These are phyloP conservation scores for pig (Sus scrofa) DNA, from an alignment of 2,113 vertebrate genomes.

Conservation along the genomic window DNA sequence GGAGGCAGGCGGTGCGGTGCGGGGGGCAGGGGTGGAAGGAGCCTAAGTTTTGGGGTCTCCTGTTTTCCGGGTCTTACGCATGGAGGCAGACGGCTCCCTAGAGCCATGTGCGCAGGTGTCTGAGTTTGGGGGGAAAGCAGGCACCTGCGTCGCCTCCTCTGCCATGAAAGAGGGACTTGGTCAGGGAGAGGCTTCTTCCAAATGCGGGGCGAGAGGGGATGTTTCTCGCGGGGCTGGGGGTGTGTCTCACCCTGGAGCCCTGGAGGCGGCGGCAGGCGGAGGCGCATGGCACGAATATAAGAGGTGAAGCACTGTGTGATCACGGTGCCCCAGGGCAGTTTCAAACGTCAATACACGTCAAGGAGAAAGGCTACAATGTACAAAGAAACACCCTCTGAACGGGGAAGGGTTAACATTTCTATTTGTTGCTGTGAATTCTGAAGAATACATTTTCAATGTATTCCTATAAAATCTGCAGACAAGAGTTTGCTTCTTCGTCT, in stretches of 20 bases:
- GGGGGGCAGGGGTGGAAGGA: not conserved
- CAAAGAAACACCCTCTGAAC: not conserved
- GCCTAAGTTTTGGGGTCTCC: not conserved
- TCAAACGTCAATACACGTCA: too few relatives aligned
- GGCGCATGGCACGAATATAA: accelerated
- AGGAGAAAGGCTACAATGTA: too few relatives aligned
- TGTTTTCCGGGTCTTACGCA: too few relatives aligned
- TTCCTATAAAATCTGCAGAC: not conserved
- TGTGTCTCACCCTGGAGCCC: accelerated
- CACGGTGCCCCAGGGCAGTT: too few relatives aligned
- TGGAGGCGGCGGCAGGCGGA: not conserved
- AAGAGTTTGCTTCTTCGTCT: too few relatives aligned
- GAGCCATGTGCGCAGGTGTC: not conserved
- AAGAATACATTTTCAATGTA: not conserved
- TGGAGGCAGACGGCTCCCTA: accelerated
- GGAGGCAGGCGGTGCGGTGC: not conserved
- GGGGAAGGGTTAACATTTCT: not conserved
- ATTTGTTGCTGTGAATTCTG: not conserved
- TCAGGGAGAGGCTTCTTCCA: not conserved
- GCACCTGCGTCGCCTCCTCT: accelerated
- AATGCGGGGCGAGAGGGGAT: not conserved
- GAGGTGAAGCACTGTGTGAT: too few relatives aligned
- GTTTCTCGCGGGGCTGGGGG: not conserved
- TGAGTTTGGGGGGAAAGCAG: not conserved
- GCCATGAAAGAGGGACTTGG: too few relatives aligned